Base-by-base conservation (phyloP, 2,797 vertebrate genomes). In the Cynodonichthys magdalenae region DNA sequence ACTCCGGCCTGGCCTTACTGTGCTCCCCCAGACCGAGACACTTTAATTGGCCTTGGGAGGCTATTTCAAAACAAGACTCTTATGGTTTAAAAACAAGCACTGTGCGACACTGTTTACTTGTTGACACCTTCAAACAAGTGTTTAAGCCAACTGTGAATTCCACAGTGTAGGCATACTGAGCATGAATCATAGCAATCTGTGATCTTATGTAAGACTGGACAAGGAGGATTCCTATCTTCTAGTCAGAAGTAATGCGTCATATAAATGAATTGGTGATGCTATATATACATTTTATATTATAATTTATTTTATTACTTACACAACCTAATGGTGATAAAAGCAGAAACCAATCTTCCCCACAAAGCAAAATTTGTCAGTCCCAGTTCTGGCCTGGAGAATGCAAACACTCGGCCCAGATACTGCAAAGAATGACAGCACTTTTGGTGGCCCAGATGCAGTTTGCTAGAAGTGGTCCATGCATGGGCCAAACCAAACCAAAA, bases 1-100 rank as follows among this genome's bases (percentile, higher is more conserved):
- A 31, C 69, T 69, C 29, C 67, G 65, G 63, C 59, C 47, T 53
- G 39, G 50, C 53, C 67, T 67, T 18, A n/a, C 42, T 46, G 45
- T 65, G 69, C 60, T 59, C 24, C 12, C 57, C 28, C 44, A 53
- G 34, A 74, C 59, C 52, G 53, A 81, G 47, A 72, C 55, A 48
- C 46, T 75, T 62, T 77, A 77, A 87, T 80, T 87, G 85, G 79
- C 76, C 71, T 69, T 69, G 3, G 42, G 84, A 79, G 71, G 67
- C 54, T 62, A 19, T 69, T 79, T 68, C 47, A 49, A 68, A 75
- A 74, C 52, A 75, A 75, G 18, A 58, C 67, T 75, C 34, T 31
- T 39, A 53, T 29, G 62, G 64, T 71, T 82, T 54, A 52, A 74
- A 84, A 81, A 83, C 59, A 78, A 71, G 64, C 71, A 52, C 29